Evolutionary conservation across 2,113 vertebrate genomes (phyloP).

Genomic region (Jaculus jaculus): DNA sequence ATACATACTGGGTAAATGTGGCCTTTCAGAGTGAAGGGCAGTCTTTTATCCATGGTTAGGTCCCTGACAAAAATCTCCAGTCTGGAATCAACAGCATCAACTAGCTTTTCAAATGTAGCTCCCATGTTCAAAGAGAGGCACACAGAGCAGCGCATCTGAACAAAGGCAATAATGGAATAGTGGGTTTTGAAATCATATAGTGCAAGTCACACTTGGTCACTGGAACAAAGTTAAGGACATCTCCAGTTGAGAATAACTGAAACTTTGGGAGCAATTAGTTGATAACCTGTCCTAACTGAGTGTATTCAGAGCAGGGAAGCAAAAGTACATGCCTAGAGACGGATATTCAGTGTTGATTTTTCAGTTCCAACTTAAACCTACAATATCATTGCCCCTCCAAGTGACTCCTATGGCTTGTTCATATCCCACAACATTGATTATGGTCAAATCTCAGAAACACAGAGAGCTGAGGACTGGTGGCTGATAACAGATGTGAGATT

Average conservation of each 20-base stretch:
- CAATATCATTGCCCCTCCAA: not conserved
- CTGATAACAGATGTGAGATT: accelerated
- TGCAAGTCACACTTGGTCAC: not conserved
- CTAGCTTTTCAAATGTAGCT: not conserved
- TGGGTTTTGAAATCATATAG: not conserved
- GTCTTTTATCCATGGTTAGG: not conserved
- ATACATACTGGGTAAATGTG: not conserved
- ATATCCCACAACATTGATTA: not conserved
- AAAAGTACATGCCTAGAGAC: not conserved
- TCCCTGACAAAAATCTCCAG: not conserved
- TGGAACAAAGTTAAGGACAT: not conserved
- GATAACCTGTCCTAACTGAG: not conserved
- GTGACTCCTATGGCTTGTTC: not conserved
- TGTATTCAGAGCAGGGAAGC: not conserved
- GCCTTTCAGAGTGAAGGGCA: not conserved
- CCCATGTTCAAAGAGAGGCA: not conserved
- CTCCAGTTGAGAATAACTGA: not conserved
- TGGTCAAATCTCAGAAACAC: not conserved
- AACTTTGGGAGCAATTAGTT: not conserved
- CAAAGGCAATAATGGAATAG: not conserved
- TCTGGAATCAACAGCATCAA: not conserved
- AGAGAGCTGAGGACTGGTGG: not conserved
- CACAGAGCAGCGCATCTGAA: not conserved
- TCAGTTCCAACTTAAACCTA: not conserved
- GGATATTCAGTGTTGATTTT: not conserved